Evolutionary conservation across 2,113 vertebrate species (phyloP).

Genomic region (Carassius auratus): DNA sequence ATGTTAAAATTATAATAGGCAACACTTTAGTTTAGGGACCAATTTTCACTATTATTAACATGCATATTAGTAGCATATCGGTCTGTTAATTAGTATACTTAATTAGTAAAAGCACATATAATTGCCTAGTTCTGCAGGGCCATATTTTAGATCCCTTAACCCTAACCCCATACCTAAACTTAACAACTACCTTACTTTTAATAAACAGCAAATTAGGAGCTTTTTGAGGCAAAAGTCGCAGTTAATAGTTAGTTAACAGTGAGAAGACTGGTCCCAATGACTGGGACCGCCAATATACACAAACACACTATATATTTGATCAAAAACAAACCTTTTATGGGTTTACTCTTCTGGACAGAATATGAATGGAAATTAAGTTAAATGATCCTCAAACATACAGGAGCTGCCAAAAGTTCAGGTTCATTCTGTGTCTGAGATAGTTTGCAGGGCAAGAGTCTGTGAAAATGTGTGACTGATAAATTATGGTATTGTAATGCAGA

Average conservation of each 20-base stretch:
- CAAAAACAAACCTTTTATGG: background rate
- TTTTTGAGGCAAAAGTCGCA: too few relatives aligned
- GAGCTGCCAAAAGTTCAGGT: background rate
- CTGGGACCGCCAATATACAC: background rate
- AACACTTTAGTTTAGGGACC: background rate
- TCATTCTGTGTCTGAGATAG: background rate
- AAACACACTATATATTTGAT: background rate
- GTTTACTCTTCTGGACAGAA: background rate
- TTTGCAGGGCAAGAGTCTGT: constrained; percentile 8
- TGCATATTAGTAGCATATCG: background rate
- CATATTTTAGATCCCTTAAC: too few relatives aligned
- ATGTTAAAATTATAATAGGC: background rate
- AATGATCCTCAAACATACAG: background rate
- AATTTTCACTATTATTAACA: background rate
- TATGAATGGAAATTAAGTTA: background rate
- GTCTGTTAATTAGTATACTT: too few relatives aligned
- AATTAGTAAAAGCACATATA: too few relatives aligned
- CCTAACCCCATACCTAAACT: too few relatives aligned
- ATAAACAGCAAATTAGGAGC: too few relatives aligned
- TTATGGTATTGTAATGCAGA: constrained; percentile 15
- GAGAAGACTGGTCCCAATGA: background rate
- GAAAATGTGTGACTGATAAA: constrained; percentile 2
- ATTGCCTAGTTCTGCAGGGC: too few relatives aligned
- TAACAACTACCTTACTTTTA: too few relatives aligned
- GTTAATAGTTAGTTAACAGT: too few relatives aligned